Percentiles rank a stretch among this genome's conserved stretches.
phyloP scores from a whole-genome alignment of 2,113 vertebrate genomes.

The Aphyosemion australe region DNA sequence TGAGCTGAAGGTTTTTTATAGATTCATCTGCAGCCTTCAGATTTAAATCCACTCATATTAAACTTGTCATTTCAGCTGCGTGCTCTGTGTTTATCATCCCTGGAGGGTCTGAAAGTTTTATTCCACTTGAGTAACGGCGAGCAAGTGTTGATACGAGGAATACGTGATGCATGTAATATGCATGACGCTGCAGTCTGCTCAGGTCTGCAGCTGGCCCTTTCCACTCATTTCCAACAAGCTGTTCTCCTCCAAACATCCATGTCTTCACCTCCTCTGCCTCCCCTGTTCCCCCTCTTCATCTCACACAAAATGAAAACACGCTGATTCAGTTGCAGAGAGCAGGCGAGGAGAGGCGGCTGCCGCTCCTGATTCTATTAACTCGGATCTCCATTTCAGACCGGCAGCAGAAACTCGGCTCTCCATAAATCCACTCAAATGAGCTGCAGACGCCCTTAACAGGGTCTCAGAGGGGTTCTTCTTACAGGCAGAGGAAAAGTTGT shows the following conservation, averaged over 20 bases:
- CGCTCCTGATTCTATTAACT: constrained; percentile 45
- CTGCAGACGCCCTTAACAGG: not conserved
- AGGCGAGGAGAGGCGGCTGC: not conserved
- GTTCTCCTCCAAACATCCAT: constrained; percentile 31
- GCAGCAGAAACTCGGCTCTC: constrained; percentile 9
- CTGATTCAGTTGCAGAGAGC: constrained; percentile 31
- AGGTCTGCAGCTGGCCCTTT: constrained; percentile 26
- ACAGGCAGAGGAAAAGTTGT: not conserved
- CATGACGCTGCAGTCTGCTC: not conserved
- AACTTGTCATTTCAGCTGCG: constrained; percentile 2
- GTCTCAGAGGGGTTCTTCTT: not conserved
- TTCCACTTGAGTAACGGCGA: constrained; percentile 28
- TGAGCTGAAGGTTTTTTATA: not conserved
- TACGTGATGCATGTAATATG: constrained; percentile 24
- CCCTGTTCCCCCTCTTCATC: constrained; percentile 15
- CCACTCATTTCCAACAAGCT: constrained; percentile 45
- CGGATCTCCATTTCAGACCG: constrained; percentile 31
- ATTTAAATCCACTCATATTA: constrained; percentile 8
- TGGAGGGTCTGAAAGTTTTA: constrained; percentile 10
- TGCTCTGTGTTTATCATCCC: not conserved
- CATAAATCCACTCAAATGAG: constrained; percentile 9
- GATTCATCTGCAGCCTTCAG: constrained; percentile 11
- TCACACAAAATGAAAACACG: constrained; percentile 33
- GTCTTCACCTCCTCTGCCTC: constrained; percentile 19
- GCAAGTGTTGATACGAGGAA: constrained; percentile 1